Evolutionary conservation across 2,797 vertebrate species (phyloP), one percentile per base, ranked within the genome.

Genomic region (Hypotaenidia philippensis): DNA sequence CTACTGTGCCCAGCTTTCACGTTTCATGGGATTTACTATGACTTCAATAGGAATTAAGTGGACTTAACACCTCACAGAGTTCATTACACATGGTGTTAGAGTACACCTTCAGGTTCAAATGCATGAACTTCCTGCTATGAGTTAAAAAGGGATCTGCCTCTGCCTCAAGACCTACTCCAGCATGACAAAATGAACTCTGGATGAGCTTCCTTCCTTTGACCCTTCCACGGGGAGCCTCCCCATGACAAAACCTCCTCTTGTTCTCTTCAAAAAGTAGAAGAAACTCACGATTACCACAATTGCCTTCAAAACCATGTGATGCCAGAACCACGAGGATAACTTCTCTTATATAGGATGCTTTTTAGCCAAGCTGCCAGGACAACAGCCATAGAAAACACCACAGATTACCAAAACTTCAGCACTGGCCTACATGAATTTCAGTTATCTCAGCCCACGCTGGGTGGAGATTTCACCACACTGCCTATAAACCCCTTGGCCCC

Each of bases 1-100:
- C 83, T 90, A 44, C 87, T 61, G 61, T 57, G 52, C 71, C 70
- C 90, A 91, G 91, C 36, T 85, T 94, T 91, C 45, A 40, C 15
- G 32, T 82, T 93, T 53, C 22, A 17, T 45, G 57, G 90, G 81
- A 87, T 94, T 95, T 71, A 86, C 57, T 77, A 17, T 45, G 14
- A 57, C 70, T 93, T 81, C 74, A 83, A 11, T 13, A 49, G 80
- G 86, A 94, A 92, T 94, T 90, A 83, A 89, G 65, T 34, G 25
- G 71, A 61, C 22, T 94, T 78, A 89, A 79, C 89, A 72, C 77
- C 75, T 87, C 52, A 34, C 44, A 87, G 70, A 77, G 75, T 40
- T 68, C 56, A 52, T 72, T 64, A 44, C 63, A 25, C 2, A 9
- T 26, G 55, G n/a, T 64, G 44, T 14, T 84, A 31, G 60, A 81